Evolutionary conservation across 2,888 invertebrate species (phyloP), one percentile per base, ranked within the genome.

Genomic region (Zeuzera pyrina): DNA sequence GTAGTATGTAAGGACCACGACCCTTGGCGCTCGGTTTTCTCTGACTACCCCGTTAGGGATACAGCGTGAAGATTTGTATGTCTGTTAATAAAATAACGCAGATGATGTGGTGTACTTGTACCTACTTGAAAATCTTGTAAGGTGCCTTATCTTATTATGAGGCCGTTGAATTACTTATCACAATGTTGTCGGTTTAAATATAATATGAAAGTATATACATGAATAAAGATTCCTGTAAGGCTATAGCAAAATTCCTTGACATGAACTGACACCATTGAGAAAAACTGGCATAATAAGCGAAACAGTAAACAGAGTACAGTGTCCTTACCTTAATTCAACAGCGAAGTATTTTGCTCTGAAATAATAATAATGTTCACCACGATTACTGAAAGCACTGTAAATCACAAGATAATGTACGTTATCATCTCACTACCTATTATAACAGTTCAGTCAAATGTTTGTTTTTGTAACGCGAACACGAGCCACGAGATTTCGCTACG

Each of bases 401-500:
- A 15, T 28, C 28, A 28, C 15, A 28, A 28, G 8, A 25, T 25
- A 25, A 22, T 10, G 22, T 22, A 22, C n/a, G n/a, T 22, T 22
- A 11, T 25, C 5, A 39, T 51, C 48, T 42, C 45, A 49, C 58
- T 55, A 46, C 49, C n/a, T n/a, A n/a, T n/a, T n/a, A n/a, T n/a
- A n/a, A 32, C 30, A 29, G 58, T 61, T 56, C 58, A 29, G 12
- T 28, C 43, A 52, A 47, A 42, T 60, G 62, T 62, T 73, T 76
- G 76, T 78, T 79, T 64, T 70, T 67, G 49, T 70, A 45, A 43
- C 45, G 15, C 49, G 41, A 41, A 44, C 43, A 38, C 39, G 45
- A 43, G 47, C 57, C 62, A 56, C 78, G 64, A 60, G 68, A 52
- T 47, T 45, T 47, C 69, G 69, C 67, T 65, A 40, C 60, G 56